These are phyloP conservation scores for Peromyscus eremicus DNA, from an alignment of 2,797 vertebrate genomes.

Conservation along the genomic window DNA sequence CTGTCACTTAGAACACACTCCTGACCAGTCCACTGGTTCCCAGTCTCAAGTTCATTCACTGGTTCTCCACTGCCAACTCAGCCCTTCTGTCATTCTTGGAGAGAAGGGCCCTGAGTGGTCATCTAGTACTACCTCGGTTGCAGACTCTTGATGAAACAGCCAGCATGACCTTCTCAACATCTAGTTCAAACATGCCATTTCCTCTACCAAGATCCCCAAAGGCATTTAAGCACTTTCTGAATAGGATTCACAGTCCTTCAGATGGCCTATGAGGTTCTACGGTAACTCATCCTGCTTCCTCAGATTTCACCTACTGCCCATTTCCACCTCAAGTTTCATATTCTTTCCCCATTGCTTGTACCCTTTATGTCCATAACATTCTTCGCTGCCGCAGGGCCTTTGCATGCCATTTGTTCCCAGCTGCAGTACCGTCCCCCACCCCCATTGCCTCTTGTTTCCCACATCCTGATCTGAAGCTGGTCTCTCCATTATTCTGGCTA, in stretches of 20 bases:
- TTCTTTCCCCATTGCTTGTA: neutral
- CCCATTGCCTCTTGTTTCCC: neutral
- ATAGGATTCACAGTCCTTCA: neutral
- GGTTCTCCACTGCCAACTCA: neutral
- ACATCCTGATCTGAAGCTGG: neutral
- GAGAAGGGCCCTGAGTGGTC: neutral
- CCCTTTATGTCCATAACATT: neutral
- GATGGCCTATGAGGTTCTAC: neutral
- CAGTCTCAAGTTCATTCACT: neutral
- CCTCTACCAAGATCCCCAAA: slow-evolving; percentile 32
- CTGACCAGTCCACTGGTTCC: neutral
- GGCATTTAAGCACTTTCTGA: neutral
- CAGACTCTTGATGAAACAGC: neutral
- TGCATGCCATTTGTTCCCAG: neutral
- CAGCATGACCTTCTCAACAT: neutral
- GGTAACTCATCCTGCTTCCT: neutral
- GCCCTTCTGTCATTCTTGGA: neutral
- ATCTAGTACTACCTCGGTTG: neutral
- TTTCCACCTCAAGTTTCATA: neutral
- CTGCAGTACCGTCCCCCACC: too few species aligned
- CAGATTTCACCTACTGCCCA: neutral
- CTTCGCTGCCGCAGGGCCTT: neutral
- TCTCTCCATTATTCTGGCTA: neutral
- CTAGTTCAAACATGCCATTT: neutral
- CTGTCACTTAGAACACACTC: neutral